Percentiles rank a stretch among this genome's conserved stretches.
Conservation (phyloP, 2,888 invertebrate genomes). For the Chrysopilus asiliformis region DNA sequence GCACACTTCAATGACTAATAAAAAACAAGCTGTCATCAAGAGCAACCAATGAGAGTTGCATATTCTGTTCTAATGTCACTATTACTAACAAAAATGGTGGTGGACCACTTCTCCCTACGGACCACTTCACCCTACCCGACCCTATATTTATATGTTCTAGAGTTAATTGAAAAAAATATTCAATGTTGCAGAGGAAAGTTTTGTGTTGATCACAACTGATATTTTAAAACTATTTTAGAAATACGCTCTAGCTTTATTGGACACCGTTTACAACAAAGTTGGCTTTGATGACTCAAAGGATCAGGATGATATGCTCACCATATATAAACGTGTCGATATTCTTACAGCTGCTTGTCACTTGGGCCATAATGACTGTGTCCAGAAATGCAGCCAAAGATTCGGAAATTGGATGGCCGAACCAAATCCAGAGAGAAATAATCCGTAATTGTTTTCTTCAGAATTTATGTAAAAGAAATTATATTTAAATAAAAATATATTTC, state of each 20-base stretch:
- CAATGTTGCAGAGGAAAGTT: neutral
- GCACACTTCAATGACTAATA: too few relatives aligned
- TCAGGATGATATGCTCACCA: conserved; percentile 45
- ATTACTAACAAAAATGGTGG: too few relatives aligned
- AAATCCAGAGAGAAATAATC: conserved; percentile 58
- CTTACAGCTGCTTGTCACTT: conserved; percentile 62
- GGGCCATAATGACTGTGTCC: conserved; percentile 58
- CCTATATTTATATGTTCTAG: too few relatives aligned
- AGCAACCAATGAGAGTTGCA: too few relatives aligned
- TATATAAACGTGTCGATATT: conserved; percentile 58
- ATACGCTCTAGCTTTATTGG: conserved; percentile 51
- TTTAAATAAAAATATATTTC: too few relatives aligned
- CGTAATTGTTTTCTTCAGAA: conserved; percentile 48
- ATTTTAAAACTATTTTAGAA: conserved; percentile 46
- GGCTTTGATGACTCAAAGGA: conserved; percentile 54
- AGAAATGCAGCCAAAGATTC: conserved; percentile 58
- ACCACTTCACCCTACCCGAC: too few relatives aligned
- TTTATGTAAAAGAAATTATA: too few relatives aligned
- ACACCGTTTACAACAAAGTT: conserved; percentile 51
- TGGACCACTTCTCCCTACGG: too few relatives aligned
- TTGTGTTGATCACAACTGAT: too few relatives aligned
- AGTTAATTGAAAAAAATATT: neutral
- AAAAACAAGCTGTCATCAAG: too few relatives aligned
- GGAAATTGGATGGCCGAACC: conserved; percentile 60
- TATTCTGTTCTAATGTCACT: too few relatives aligned